Base-by-base conservation (phyloP, 2,797 vertebrate species). In the Premnoplex brunnescens region DNA sequence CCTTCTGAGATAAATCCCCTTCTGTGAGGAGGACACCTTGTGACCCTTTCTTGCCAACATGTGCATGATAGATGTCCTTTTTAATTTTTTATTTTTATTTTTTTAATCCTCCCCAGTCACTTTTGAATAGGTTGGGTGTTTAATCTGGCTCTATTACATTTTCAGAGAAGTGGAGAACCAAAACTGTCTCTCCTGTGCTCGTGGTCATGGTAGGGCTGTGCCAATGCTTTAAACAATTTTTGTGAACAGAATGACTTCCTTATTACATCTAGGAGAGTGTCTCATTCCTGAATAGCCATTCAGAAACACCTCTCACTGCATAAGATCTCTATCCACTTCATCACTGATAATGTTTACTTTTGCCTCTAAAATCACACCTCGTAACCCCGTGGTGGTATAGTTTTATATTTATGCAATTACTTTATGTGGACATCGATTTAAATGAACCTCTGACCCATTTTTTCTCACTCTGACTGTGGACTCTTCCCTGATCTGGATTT, bases 391-490 rank as follows among this genome's bases (percentile, higher is more conserved):
- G 5, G 39, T 19, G 58, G 43, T 32, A n/a, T 1, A 36, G 9
- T 14, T 95, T 41, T 19, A 77, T 18, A 56, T 83, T 67, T 52
- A 62, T 28, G 58, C 30, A 85, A 55, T 67, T 75, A 19, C 36
- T 49, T 30, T 0, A 1, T 14, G 39, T 10, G 14, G 22, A 30
- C 39, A 64, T 55, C 0, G 0, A 59, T 84, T 91, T 74, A 52
- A 67, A 52, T 32, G 46, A 85, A 28, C 52, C 21, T 62, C 21
- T 78, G 66, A 54, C 44, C 74, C 27, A 18, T 32, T 78, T 24
- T 46, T 72, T 77, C 6, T 0, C 7, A 0, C 21, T 82, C 27
- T 34, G 51, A 4, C 13, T 69, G 60, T 36, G 39, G 52, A 27
- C 12, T 77, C 22, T 58, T 44, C 48, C 91, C 66, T 84, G 48